These are phyloP conservation scores for Teleogryllus oceanicus DNA, from an alignment of 2,888 invertebrate genomes.

Conservation along the genomic window DNA sequence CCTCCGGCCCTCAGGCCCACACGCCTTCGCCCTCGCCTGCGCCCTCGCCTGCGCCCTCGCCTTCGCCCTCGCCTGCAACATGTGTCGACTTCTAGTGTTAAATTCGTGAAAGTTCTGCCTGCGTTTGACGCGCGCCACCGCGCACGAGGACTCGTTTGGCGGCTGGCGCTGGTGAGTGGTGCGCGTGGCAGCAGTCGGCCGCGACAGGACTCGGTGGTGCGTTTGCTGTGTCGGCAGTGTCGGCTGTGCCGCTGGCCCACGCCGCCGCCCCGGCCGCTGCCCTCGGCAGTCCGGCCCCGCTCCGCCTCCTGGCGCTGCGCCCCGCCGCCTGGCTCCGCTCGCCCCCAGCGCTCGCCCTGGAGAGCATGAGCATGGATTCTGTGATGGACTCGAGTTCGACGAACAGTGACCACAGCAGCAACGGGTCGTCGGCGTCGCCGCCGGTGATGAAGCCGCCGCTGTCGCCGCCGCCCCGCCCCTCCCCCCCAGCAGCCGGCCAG, in stretches of 20 bases:
- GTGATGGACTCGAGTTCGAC: constrained; percentile 55
- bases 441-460: constrained; percentile 48
- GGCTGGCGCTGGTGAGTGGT: too few species aligned
- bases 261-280: constrained; percentile 12
- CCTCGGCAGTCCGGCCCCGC: not conserved
- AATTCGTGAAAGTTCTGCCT: not conserved
- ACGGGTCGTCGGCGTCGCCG: constrained; percentile 52
- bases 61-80: not conserved
- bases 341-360: not conserved
- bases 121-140: not conserved
- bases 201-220: too few species aligned
- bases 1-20: not conserved
- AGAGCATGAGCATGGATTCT: constrained; percentile 51
- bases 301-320: not conserved
- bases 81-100: not conserved
- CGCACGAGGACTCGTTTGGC: not conserved
- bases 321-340: not conserved
- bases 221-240: too few species aligned
- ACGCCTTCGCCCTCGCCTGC: not conserved
- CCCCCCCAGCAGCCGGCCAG: constrained; percentile 39
- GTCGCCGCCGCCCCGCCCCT: constrained; percentile 48
- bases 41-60: not conserved
- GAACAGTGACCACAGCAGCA: constrained; percentile 57
- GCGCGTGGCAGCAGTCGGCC: too few species aligned
- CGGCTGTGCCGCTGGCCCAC: not conserved